Conservation (phyloP, 2,113 vertebrate genomes). For the Lycaon pictus region DNA sequence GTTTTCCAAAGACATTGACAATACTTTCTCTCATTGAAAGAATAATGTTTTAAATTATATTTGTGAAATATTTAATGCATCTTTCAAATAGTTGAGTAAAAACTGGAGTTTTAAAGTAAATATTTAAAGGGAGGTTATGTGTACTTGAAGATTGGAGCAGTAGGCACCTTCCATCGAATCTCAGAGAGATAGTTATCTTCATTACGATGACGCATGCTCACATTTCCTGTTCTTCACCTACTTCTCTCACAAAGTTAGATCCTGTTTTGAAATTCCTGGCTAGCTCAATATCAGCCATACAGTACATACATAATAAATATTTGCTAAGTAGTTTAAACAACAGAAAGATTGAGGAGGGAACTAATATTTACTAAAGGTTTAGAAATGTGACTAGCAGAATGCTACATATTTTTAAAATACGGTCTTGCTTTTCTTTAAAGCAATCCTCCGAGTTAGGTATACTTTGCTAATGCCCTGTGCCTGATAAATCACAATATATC, state of each 20-base stretch:
- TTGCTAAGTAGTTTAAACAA: neutral
- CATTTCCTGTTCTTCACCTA: neutral
- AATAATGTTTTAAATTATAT: constrained; percentile 16
- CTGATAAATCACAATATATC: neutral
- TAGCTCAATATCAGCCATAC: neutral
- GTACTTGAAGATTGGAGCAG: neutral
- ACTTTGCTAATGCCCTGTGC: neutral
- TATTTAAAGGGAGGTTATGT: neutral
- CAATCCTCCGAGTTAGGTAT: neutral
- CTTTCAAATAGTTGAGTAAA: neutral
- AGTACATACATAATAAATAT: neutral
- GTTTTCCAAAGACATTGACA: neutral
- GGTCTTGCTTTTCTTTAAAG: neutral
- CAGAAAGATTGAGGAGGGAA: neutral
- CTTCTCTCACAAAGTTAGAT: constrained; percentile 12
- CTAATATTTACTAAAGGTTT: neutral
- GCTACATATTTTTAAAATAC: neutral
- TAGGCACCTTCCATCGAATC: neutral
- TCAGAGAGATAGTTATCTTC: neutral
- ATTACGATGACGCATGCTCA: neutral
- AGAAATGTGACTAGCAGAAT: neutral
- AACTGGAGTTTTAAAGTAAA: neutral
- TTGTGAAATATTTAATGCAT: neutral
- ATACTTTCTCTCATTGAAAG: neutral
- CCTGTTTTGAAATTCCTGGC: neutral